These are phyloP conservation scores for Acyrthosiphon pisum DNA, from an alignment of 1,140 invertebrate species.

Conservation along the genomic window DNA sequence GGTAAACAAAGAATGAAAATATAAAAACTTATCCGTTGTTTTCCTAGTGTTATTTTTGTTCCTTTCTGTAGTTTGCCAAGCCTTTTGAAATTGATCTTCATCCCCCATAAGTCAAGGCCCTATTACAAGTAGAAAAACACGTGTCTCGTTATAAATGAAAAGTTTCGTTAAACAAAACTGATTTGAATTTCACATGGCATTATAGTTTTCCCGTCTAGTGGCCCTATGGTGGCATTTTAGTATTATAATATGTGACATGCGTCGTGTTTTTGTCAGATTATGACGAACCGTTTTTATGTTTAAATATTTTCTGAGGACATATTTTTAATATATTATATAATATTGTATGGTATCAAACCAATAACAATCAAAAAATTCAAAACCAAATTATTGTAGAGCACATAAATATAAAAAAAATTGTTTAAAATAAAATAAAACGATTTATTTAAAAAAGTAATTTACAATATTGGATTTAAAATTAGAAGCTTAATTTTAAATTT, in stretches of 20 bases:
- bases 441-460: too few relatives aligned
- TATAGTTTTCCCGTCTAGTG: background rate
- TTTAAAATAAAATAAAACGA: too few relatives aligned
- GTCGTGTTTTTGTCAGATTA: background rate
- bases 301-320: background rate
- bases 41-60: background rate
- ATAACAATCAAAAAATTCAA: too few relatives aligned
- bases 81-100: slow-evolving; percentile 43
- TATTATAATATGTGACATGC: background rate
- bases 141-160: slow-evolving; percentile 43
- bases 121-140: background rate
- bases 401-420: too few relatives aligned
- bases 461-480: too few relatives aligned
- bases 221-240: background rate
- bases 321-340: background rate
- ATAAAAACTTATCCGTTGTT: slow-evolving; percentile 9
- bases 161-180: slow-evolving; percentile 33
- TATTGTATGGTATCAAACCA: too few relatives aligned
- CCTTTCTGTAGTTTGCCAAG: background rate
- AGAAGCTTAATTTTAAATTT: too few relatives aligned
- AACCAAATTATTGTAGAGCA: too few relatives aligned
- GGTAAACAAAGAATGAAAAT: background rate
- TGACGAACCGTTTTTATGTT: background rate
- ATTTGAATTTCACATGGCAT: slow-evolving; percentile 5
- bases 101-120: background rate